Conservation (phyloP, 2,797 vertebrate species). For the Microchirus variegatus region DNA sequence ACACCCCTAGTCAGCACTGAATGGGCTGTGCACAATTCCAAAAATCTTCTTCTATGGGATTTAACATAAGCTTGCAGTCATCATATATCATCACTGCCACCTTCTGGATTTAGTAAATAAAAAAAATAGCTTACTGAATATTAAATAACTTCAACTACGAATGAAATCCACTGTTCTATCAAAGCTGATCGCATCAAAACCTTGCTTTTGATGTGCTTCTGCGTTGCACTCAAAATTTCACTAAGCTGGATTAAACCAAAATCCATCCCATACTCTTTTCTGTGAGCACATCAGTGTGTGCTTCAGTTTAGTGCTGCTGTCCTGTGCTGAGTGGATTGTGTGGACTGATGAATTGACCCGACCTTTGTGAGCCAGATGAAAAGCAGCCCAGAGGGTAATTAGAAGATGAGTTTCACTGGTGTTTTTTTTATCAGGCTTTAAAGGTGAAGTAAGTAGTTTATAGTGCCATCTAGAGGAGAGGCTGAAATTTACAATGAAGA, state of each 20-base stretch:
- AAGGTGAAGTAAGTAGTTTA: too few species aligned
- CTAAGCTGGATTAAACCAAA: constrained; percentile 72
- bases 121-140: constrained; percentile 32
- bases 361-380: constrained; percentile 46
- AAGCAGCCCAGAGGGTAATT: constrained; percentile 42
- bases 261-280: constrained; percentile 40
- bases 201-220: constrained; percentile 63
- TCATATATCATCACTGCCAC: too few species aligned
- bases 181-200: constrained; percentile 69
- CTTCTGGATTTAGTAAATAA: not conserved
- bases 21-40: not conserved
- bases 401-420: constrained; percentile 34
- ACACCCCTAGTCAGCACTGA: too few species aligned
- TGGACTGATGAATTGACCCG: constrained; percentile 39
- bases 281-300: constrained; percentile 37
- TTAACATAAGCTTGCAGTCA: too few species aligned
- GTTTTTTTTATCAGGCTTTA: constrained; percentile 6
- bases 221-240: constrained; percentile 65
- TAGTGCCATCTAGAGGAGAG: too few species aligned
- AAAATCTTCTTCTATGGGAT: too few species aligned
- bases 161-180: constrained; percentile 53
- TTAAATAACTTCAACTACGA: constrained; percentile 40
- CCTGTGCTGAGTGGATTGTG: constrained; percentile 55
- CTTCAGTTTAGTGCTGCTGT: constrained; percentile 11
- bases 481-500: too few species aligned